These are phyloP conservation scores for Heliconius erato DNA, from an alignment of 2,888 invertebrate species.

Conservation along the genomic window DNA sequence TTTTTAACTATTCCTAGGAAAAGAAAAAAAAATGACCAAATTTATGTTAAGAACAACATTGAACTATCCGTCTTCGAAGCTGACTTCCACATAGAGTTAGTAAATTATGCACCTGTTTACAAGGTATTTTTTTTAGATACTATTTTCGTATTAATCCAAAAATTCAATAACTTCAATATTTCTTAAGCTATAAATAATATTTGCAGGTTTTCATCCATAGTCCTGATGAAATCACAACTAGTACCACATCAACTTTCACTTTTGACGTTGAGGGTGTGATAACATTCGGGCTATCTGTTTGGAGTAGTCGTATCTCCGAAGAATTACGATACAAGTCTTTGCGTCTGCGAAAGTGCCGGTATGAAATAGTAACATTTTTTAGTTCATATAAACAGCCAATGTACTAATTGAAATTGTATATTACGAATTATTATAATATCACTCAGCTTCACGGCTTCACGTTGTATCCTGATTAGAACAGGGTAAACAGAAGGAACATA, in stretches of 20 bases:
- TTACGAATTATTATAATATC: too few species aligned
- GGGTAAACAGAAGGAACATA: too few species aligned
- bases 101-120: slow-evolving; percentile 70
- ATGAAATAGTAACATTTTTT: slow-evolving; percentile 9
- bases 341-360: slow-evolving; percentile 77
- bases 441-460: too few species aligned
- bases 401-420: too few species aligned
- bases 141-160: not conserved
- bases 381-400: too few species aligned
- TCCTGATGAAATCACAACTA: slow-evolving; percentile 73
- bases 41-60: slow-evolving; percentile 68
- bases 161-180: not conserved
- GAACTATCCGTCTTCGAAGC: slow-evolving; percentile 76
- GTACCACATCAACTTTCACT: slow-evolving; percentile 64
- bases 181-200: slow-evolving; percentile 8
- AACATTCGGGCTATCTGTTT: slow-evolving; percentile 71
- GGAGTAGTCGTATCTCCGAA: slow-evolving; percentile 72
- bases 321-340: slow-evolving; percentile 63
- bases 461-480: too few species aligned
- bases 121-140: slow-evolving; percentile 60
- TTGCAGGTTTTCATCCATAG: slow-evolving; percentile 76
- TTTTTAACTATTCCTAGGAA: slow-evolving; percentile 62
- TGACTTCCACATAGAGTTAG: slow-evolving; percentile 72
- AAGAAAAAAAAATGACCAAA: slow-evolving; percentile 61
- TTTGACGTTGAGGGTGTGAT: slow-evolving; percentile 68